phyloP scores from a whole-genome alignment of 2,888 invertebrate genomes.

The Tenthredo mesomela region DNA sequence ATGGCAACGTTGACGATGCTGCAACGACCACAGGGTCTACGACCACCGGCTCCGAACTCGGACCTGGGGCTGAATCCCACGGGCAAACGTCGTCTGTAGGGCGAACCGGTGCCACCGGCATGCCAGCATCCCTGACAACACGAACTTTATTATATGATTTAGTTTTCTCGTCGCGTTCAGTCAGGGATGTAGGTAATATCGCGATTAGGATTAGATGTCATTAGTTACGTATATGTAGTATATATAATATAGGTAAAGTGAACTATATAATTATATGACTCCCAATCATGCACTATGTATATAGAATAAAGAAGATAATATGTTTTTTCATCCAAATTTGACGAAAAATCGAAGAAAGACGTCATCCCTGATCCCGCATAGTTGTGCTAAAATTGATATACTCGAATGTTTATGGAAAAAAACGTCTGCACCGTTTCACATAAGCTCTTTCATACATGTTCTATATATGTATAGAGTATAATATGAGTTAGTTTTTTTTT shows the following conservation, averaged over 20 bases:
- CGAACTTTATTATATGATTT: slow-evolving; percentile 75
- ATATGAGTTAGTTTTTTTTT: not conserved
- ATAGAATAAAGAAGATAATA: not conserved
- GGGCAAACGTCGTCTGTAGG: slow-evolving; percentile 81
- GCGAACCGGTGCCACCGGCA: slow-evolving; percentile 71
- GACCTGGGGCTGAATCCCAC: slow-evolving; percentile 78
- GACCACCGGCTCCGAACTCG: slow-evolving; percentile 63
- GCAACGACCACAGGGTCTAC: slow-evolving; percentile 64
- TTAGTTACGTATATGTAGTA: not conserved
- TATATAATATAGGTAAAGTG: not conserved
- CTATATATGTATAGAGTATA: too few species aligned
- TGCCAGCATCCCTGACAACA: slow-evolving; percentile 76
- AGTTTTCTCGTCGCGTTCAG: slow-evolving; percentile 43
- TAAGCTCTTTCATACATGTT: not conserved
- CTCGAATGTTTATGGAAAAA: not conserved
- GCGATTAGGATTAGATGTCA: not conserved
- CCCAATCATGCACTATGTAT: slow-evolving; percentile 24
- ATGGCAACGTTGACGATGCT: slow-evolving; percentile 40
- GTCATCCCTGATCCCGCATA: not conserved
- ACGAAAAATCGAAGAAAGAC: not conserved
- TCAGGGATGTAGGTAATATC: not conserved
- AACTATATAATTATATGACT: not conserved
- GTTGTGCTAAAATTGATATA: not conserved
- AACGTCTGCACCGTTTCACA: not conserved
- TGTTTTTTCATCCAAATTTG: not conserved